These are phyloP conservation scores for Aromia moschata DNA, from an alignment of 2,888 invertebrate genomes.

Conservation along the genomic window DNA sequence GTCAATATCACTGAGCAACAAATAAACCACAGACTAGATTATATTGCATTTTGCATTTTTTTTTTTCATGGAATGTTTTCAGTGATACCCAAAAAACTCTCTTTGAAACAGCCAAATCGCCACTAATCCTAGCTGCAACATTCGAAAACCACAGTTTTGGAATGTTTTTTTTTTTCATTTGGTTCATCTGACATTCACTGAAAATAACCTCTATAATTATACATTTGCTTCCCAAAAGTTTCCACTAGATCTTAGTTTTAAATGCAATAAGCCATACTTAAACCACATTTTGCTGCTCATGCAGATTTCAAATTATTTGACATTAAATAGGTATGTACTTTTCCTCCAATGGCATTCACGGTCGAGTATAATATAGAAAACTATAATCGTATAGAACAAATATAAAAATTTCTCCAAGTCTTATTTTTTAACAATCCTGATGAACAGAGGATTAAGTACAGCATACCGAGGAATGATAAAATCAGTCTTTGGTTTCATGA, in stretches of 20 bases:
- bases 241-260: not conserved
- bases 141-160: not conserved
- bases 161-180: not conserved
- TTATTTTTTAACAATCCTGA: not conserved
- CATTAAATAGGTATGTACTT: too few species aligned
- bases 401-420: not conserved
- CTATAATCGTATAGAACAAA: too few species aligned
- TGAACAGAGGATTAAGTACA: not conserved
- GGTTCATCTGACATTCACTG: too few species aligned
- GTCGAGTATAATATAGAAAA: too few species aligned
- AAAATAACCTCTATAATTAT: not conserved
- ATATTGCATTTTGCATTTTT: conserved; percentile 46
- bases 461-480: not conserved
- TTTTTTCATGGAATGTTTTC: conserved; percentile 35
- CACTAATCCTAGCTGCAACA: not conserved
- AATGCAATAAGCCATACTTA: not conserved
- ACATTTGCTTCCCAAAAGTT: not conserved
- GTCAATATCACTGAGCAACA: conserved; percentile 57
- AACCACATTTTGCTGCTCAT: not conserved
- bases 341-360: too few species aligned
- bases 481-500: not conserved
- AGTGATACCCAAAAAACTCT: conserved; percentile 3
- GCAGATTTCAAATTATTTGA: too few species aligned
- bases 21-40: conserved; percentile 56
- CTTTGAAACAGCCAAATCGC: conserved; percentile 2